A percentile compares a stretch with the other conserved stretches of the same genome.
phyloP scores from a whole-genome alignment of 2,888 invertebrate species.

The Leucophenga maculata region DNA sequence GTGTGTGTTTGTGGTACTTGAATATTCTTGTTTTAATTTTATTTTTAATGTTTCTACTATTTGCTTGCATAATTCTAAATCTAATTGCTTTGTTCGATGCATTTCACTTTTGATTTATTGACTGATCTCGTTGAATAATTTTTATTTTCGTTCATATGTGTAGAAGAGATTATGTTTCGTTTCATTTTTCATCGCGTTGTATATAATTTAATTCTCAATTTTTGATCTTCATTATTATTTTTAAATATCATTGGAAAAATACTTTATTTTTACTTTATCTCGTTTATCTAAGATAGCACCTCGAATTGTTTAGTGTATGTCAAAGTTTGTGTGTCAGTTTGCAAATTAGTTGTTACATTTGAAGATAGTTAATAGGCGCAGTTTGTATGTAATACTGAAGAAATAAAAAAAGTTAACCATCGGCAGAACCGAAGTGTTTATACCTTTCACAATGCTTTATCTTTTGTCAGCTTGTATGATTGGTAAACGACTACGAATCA shows the following conservation, averaged over 20 bases:
- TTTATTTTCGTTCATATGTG: conserved; percentile 27
- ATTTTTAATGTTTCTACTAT: neutral
- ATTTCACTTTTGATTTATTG: conserved; percentile 63
- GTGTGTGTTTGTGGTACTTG: neutral
- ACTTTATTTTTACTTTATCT: conserved; percentile 40
- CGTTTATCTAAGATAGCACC: conserved; percentile 61
- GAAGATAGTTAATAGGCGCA: conserved; percentile 41
- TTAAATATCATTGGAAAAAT: conserved; percentile 33
- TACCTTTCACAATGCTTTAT: too few species aligned
- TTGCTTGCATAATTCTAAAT: conserved; percentile 33
- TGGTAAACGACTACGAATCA: too few species aligned
- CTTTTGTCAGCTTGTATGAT: too few species aligned
- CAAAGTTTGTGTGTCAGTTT: conserved; percentile 47
- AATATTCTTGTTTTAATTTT: neutral
- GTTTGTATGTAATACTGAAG: conserved; percentile 38
- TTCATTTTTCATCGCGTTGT: neutral
- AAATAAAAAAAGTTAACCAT: neutral
- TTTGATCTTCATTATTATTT: conserved; percentile 37
- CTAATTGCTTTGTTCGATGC: conserved; percentile 56
- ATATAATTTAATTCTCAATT: conserved; percentile 16
- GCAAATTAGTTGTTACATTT: conserved; percentile 32
- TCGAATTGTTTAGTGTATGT: conserved; percentile 54
- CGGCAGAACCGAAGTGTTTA: neutral
- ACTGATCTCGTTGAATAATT: conserved; percentile 62
- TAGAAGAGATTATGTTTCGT: conserved; percentile 16